These are phyloP conservation scores for Stegodyphus dumicola DNA, from an alignment of 1,140 invertebrate genomes.

Conservation along the genomic window DNA sequence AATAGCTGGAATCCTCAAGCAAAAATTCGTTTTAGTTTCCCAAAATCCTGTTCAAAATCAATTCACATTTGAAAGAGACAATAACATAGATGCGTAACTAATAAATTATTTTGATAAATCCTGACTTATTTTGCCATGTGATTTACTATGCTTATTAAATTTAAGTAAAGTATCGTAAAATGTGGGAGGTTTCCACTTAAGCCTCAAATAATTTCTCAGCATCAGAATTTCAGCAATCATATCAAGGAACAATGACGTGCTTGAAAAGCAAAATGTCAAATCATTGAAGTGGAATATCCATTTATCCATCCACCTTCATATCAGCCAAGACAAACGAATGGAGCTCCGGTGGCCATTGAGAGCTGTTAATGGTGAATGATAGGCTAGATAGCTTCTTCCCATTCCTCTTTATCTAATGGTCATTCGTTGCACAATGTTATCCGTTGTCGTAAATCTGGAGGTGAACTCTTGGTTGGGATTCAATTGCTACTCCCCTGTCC, in stretches of 20 bases:
- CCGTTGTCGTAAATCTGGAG: conserved; percentile 28
- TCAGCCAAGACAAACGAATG: conserved; percentile 1
- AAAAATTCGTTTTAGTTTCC: too few species aligned
- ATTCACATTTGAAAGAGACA: too few species aligned
- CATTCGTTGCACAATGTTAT: background rate
- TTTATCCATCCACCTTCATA: background rate
- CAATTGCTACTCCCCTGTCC: too few species aligned
- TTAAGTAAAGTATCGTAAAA: too few species aligned
- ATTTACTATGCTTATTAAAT: too few species aligned
- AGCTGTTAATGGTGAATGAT: conserved; percentile 40
- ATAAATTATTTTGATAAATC: too few species aligned
- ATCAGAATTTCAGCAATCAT: too few species aligned
- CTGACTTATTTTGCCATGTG: too few species aligned
- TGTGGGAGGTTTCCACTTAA: too few species aligned
- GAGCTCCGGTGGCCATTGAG: conserved; percentile 13
- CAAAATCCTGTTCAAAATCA: too few species aligned
- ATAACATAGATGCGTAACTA: too few species aligned
- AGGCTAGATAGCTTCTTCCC: conserved; percentile 12
- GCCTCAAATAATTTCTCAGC: background rate
- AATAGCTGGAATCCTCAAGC: too few species aligned
- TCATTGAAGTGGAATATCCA: background rate
- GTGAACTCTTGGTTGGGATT: background rate
- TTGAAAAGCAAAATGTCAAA: conserved; percentile 20
- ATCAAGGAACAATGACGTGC: background rate
- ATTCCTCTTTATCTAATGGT: conserved; percentile 31